Evolutionary conservation across 1,140 invertebrate genomes (phyloP).

Genomic region (Hycleus cichorii): DNA sequence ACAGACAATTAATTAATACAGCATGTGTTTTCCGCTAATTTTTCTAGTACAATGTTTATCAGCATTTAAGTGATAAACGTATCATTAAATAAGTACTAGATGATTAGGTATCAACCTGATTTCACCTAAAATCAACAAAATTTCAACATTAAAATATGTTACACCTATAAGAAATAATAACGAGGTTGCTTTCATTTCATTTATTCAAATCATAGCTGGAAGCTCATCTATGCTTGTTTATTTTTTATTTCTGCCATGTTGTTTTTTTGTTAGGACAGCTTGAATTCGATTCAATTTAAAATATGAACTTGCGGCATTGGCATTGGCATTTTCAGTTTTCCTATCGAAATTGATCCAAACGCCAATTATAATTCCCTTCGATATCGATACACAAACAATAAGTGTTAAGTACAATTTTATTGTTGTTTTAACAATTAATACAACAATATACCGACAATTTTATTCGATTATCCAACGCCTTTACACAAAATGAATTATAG

Average conservation of each 20-base stretch:
- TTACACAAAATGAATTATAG: slow-evolving; percentile 1
- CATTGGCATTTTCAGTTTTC: not conserved
- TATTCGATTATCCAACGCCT: not conserved
- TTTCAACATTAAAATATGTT: not conserved
- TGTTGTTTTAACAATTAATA: not conserved
- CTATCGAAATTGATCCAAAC: no score
- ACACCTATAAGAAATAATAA: no score
- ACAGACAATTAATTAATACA: slow-evolving; percentile 1
- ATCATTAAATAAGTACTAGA: not conserved
- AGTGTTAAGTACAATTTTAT: slow-evolving; percentile 2
- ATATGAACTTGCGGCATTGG: not conserved
- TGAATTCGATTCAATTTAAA: not conserved
- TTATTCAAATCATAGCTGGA: no score
- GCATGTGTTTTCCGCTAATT: not conserved
- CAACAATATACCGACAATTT: no score
- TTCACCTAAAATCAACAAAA: not conserved
- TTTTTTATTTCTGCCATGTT: no score
- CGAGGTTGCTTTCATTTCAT: no score
- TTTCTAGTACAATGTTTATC: not conserved
- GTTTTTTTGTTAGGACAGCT: no score
- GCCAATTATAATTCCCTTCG: no score
- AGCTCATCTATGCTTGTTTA: no score
- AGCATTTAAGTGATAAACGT: not conserved
- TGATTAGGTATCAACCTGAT: not conserved
- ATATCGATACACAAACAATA: not conserved